phyloP scores from a whole-genome alignment of 1,140 invertebrate genomes.

The Penaeus vannamei region DNA sequence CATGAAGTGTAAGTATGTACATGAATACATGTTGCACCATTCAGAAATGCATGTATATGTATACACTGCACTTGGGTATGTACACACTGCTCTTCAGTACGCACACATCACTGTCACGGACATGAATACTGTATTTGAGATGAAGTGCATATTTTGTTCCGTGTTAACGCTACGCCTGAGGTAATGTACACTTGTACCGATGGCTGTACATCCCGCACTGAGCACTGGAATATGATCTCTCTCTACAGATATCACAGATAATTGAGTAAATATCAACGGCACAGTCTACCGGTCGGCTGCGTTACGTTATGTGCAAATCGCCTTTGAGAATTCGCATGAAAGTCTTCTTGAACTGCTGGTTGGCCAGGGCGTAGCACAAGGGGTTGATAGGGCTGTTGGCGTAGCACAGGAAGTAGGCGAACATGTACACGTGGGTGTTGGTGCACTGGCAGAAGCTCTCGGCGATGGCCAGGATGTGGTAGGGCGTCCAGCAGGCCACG shows the following conservation, averaged over 20 bases:
- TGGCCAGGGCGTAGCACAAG: slow-evolving; percentile 93
- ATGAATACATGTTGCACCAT: background rate
- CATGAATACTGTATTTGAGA: too few relatives aligned
- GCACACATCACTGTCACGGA: slow-evolving; percentile 9
- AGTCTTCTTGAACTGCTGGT: slow-evolving; percentile 99
- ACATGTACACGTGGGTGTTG: slow-evolving; percentile 95
- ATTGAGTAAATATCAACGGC: slow-evolving; percentile 46
- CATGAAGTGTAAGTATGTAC: too few relatives aligned
- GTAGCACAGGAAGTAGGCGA: slow-evolving; percentile 99
- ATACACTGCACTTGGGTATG: slow-evolving; percentile 27
- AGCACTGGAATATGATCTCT: slow-evolving; percentile 7
- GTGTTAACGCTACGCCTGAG: too few relatives aligned
- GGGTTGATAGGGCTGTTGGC: slow-evolving; percentile 87
- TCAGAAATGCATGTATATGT: slow-evolving; percentile 19
- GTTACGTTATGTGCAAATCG: slow-evolving; percentile 91
- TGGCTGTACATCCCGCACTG: slow-evolving; percentile 2
- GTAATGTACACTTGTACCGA: background rate
- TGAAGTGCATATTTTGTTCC: too few relatives aligned
- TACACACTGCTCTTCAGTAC: slow-evolving; percentile 11
- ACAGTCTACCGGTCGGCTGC: slow-evolving; percentile 34
- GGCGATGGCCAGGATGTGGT: slow-evolving; percentile 95
- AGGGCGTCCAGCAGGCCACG: slow-evolving; percentile 99
- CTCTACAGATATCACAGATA: slow-evolving; percentile 64
- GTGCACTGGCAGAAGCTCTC: slow-evolving; percentile 97
- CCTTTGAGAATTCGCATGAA: slow-evolving; percentile 96